phyloP scores from a whole-genome alignment of 2,797 vertebrate genomes.

The Pelochelys cantorii region DNA sequence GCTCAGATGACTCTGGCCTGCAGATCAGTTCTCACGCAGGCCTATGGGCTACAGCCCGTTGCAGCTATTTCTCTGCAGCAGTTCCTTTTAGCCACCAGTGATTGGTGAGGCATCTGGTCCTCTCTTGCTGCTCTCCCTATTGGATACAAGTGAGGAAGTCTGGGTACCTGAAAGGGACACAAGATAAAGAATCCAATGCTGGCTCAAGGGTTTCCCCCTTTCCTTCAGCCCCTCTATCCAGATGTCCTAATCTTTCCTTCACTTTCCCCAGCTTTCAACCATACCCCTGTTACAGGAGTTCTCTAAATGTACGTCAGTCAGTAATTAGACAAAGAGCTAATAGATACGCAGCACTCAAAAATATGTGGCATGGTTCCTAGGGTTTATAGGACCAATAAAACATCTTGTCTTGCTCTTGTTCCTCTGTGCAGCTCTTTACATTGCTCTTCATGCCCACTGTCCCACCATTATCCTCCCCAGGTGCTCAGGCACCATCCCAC shows the following conservation, averaged over 20 bases:
- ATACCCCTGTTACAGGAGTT: neutral
- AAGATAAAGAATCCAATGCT: neutral
- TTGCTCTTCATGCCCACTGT: neutral
- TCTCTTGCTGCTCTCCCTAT: too few relatives aligned
- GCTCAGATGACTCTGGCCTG: neutral
- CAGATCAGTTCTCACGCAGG: accelerated
- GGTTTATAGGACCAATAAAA: neutral
- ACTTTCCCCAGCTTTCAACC: neutral
- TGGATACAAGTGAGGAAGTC: too few relatives aligned
- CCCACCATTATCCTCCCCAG: neutral
- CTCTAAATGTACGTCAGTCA: neutral
- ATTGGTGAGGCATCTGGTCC: neutral
- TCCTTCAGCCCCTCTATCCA: neutral
- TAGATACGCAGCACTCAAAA: neutral
- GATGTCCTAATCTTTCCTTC: neutral
- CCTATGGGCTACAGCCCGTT: neutral
- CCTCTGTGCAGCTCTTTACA: neutral
- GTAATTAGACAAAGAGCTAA: neutral
- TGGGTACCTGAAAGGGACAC: neutral
- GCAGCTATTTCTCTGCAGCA: too few relatives aligned
- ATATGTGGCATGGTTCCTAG: accelerated
- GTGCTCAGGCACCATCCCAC: too few relatives aligned
- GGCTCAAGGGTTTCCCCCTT: neutral
- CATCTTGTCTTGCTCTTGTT: neutral
- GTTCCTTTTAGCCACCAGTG: neutral